A percentile compares a stretch with the other conserved stretches of the same genome.
Evolutionary conservation across 2,888 invertebrate genomes (phyloP).

Genomic region (Apodemia duryi): DNA sequence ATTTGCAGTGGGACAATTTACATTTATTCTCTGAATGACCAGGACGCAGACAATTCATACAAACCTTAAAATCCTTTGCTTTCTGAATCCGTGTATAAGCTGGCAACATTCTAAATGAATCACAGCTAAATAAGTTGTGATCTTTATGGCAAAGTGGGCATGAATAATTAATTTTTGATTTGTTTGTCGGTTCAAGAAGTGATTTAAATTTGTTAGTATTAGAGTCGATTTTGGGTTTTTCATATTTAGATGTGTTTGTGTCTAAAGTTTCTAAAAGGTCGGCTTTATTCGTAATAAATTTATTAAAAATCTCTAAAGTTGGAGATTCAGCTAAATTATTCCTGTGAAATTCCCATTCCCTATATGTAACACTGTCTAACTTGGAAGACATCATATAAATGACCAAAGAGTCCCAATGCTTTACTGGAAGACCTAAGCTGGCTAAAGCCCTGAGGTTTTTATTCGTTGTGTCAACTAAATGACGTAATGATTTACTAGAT

Average conservation of each 20-base stretch:
- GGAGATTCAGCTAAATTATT: slow-evolving; percentile 11
- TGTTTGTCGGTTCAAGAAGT: too few species aligned
- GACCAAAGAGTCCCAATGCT: slow-evolving; percentile 20
- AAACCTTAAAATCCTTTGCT: slow-evolving; percentile 8
- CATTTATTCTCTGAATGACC: slow-evolving; percentile 28
- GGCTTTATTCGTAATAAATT: not conserved
- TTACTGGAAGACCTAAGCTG: too few species aligned
- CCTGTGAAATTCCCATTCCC: slow-evolving; percentile 16
- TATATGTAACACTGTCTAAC: slow-evolving; percentile 22
- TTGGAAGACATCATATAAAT: slow-evolving; percentile 31
- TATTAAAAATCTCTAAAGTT: slow-evolving; percentile 14
- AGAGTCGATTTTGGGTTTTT: too few species aligned
- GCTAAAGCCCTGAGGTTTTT: slow-evolving; percentile 26
- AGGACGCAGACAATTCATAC: not conserved
- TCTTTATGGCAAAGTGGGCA: slow-evolving; percentile 17
- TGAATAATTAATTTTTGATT: not conserved
- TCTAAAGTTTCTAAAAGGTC: too few species aligned
- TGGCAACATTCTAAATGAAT: slow-evolving; percentile 21
- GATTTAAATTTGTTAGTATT: too few species aligned
- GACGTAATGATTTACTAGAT: slow-evolving; percentile 23
- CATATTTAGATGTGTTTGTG: too few species aligned
- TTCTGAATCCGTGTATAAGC: slow-evolving; percentile 20
- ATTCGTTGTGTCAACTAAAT: slow-evolving; percentile 28
- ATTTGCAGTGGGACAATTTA: slow-evolving; percentile 28
- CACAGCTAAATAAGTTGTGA: slow-evolving; percentile 23